phyloP scores from a whole-genome alignment of 2,797 vertebrate species.

The Rhinella marina region DNA sequence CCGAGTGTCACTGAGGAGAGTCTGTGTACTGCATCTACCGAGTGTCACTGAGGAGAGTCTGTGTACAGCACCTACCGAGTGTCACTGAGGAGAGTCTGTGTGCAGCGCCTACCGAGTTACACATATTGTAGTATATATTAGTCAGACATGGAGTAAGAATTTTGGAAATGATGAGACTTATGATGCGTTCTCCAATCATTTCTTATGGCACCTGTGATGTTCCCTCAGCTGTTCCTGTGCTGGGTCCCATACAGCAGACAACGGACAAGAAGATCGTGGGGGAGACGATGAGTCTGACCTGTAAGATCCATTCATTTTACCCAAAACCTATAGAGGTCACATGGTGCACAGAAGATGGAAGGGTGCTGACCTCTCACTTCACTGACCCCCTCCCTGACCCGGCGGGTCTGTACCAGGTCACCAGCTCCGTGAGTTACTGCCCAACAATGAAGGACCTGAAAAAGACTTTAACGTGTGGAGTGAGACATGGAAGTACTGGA shows the following conservation, averaged over 20 bases:
- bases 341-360: conserved; percentile 24
- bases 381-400: background rate
- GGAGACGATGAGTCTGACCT: background rate
- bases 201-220: background rate
- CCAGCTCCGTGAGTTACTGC: background rate
- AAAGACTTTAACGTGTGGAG: conserved; percentile 37
- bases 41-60: no score
- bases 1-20: no score
- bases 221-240: conserved; percentile 13
- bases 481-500: conserved; percentile 22
- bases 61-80: no score
- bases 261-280: background rate
- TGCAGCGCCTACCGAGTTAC: no score
- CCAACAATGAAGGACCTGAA: background rate
- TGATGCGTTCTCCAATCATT: no score
- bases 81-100: no score
- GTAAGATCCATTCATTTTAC: conserved; percentile 33
- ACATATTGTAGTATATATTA: no score
- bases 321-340: background rate
- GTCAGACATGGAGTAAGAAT: no score
- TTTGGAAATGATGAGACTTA: no score
- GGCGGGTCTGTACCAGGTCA: background rate
- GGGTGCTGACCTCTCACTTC: background rate
- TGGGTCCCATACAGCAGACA: background rate
- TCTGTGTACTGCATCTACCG: no score